Evolutionary conservation across 2,797 vertebrate species (phyloP).

Genomic region (Tokudaia muenninki): DNA sequence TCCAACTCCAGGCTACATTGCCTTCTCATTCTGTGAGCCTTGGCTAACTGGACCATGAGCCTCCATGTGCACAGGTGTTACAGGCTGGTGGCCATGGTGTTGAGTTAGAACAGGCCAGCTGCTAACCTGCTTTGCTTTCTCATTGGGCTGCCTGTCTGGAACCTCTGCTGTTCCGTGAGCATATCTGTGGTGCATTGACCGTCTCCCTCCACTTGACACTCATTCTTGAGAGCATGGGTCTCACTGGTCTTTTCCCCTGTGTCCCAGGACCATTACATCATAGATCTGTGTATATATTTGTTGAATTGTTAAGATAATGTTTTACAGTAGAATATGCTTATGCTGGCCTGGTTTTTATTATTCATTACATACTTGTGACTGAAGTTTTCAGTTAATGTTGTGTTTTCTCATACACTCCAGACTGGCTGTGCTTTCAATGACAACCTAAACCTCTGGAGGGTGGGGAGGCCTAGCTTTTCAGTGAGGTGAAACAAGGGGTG

Average conservation of each 20-base stretch:
- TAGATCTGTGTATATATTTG: background rate
- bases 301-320: background rate
- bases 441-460: background rate
- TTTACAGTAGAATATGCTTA: background rate
- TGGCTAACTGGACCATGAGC: accelerated
- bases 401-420: background rate
- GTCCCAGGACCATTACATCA: background rate
- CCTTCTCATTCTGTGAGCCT: background rate
- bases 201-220: background rate
- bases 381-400: background rate
- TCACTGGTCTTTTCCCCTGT: background rate
- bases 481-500: background rate
- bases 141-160: accelerated
- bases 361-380: background rate
- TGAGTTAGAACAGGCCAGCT: background rate
- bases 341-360: background rate
- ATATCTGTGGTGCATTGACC: accelerated
- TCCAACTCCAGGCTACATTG: background rate
- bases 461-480: background rate
- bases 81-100: accelerated
- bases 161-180: background rate
- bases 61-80: background rate
- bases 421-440: conserved; percentile 1
- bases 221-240: background rate
- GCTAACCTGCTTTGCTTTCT: background rate